Evolutionary conservation across 2,888 invertebrate genomes (phyloP).

Genomic region (Ectobius pallidus): DNA sequence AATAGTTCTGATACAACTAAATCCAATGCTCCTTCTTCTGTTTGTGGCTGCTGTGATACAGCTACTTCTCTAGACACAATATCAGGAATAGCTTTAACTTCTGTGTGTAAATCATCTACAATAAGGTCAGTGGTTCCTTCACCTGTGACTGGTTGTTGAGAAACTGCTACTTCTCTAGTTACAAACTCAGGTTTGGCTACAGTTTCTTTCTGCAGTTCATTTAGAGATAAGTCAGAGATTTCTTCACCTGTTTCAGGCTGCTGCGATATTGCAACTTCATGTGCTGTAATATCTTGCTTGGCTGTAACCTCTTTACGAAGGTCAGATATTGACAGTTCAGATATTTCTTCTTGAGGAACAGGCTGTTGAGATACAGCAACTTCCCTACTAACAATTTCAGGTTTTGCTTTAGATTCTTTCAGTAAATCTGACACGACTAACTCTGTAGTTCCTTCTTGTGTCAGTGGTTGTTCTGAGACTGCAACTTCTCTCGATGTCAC

Average conservation of each 20-base stretch:
- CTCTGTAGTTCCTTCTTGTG: constrained; percentile 27
- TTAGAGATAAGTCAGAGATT: constrained; percentile 16
- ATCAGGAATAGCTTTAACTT: constrained; percentile 29
- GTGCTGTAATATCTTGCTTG: constrained; percentile 21
- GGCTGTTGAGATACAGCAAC: constrained; percentile 32
- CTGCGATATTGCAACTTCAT: constrained; percentile 29
- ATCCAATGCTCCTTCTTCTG: constrained; percentile 26
- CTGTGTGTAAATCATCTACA: background rate
- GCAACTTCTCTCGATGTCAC: constrained; percentile 37
- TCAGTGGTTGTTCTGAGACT: constrained; percentile 30
- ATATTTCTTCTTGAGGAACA: constrained; percentile 23
- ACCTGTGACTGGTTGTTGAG: constrained; percentile 9
- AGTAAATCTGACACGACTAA: background rate
- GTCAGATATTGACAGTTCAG: constrained; percentile 13
- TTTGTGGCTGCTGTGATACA: constrained; percentile 31
- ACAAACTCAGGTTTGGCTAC: constrained; percentile 28
- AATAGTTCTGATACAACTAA: constrained; percentile 6
- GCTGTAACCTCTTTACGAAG: constrained; percentile 28
- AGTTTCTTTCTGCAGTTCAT: constrained; percentile 9
- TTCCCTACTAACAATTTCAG: constrained; percentile 33
- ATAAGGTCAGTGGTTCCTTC: constrained; percentile 15
- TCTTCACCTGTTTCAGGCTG: constrained; percentile 25
- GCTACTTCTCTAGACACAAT: constrained; percentile 32
- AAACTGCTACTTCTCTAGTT: constrained; percentile 28
- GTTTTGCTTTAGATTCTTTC: constrained; percentile 26